A percentile compares a stretch with the other conserved stretches of the same genome.
phyloP scores from a whole-genome alignment of 1,140 invertebrate species.

The Heliconius himera region DNA sequence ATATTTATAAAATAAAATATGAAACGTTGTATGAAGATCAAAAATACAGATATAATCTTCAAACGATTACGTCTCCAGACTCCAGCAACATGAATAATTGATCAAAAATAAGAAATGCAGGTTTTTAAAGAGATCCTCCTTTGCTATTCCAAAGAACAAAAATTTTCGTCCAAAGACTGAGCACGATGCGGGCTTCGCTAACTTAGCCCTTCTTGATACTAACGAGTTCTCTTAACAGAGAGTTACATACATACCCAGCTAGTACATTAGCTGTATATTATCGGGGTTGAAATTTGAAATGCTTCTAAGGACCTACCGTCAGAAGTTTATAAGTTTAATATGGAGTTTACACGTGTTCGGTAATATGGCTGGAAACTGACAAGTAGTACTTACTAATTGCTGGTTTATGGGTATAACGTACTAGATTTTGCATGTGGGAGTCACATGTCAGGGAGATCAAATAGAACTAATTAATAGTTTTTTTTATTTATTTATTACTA shows the following conservation, averaged over 20 bases:
- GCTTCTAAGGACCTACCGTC: slow-evolving; percentile 36
- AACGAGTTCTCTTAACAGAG: slow-evolving; percentile 32
- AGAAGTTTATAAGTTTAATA: slow-evolving; percentile 40
- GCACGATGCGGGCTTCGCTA: slow-evolving; percentile 23
- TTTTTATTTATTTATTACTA: too few species aligned
- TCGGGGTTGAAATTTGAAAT: slow-evolving; percentile 44
- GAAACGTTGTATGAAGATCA: not conserved
- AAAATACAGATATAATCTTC: slow-evolving; percentile 15
- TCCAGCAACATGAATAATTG: slow-evolving; percentile 18
- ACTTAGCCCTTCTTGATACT: slow-evolving; percentile 28
- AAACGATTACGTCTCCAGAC: slow-evolving; percentile 17
- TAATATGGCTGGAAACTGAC: slow-evolving; percentile 14
- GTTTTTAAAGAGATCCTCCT: slow-evolving; percentile 28
- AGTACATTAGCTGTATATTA: slow-evolving; percentile 41
- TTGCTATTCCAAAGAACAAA: slow-evolving; percentile 27
- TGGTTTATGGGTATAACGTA: not conserved
- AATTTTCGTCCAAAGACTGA: slow-evolving; percentile 8
- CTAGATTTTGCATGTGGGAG: too few species aligned
- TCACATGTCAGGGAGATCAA: too few species aligned
- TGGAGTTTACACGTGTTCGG: slow-evolving; percentile 30
- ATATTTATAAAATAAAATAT: not conserved
- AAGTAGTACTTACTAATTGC: not conserved
- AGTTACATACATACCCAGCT: not conserved
- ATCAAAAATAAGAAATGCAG: slow-evolving; percentile 14
- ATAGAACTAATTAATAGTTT: too few species aligned